A percentile compares a stretch with the other conserved stretches of the same genome.
These are phyloP conservation scores for Tridacna crocea DNA, from an alignment of 2,888 invertebrate species.

Conservation along the genomic window DNA sequence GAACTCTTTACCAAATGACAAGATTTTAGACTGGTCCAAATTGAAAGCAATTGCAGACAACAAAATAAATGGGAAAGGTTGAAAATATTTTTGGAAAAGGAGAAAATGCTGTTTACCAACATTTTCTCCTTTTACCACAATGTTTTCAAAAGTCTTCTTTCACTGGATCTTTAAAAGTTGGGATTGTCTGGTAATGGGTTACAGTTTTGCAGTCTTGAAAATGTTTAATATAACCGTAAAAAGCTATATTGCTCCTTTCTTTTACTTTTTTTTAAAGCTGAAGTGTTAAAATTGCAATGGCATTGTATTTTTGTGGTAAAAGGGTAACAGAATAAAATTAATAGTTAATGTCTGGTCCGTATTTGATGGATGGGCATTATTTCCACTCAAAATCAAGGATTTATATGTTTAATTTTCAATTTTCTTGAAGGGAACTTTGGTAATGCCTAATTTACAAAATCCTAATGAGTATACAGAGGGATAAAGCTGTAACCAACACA, in stretches of 20 bases:
- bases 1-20: too few relatives aligned
- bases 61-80: not conserved
- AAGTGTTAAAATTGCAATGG: too few relatives aligned
- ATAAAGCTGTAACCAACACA: constrained; percentile 29
- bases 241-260: too few relatives aligned
- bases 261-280: too few relatives aligned
- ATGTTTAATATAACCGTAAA: too few relatives aligned
- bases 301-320: too few relatives aligned
- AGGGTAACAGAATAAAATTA: not conserved
- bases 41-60: not conserved
- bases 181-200: too few relatives aligned
- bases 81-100: not conserved
- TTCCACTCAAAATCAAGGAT: constrained; percentile 13
- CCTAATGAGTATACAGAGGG: constrained; percentile 39
- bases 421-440: constrained; percentile 11
- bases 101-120: too few relatives aligned
- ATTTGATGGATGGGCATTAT: not conserved
- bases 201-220: too few relatives aligned
- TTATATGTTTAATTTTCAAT: constrained; percentile 35
- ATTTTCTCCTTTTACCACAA: not conserved
- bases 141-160: not conserved
- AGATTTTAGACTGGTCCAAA: too few relatives aligned
- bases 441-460: constrained; percentile 21
- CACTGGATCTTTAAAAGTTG: too few relatives aligned
- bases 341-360: not conserved